Evolutionary conservation across 2,888 invertebrate species (phyloP).

Genomic region (Hirtodrosophila confusa): DNA sequence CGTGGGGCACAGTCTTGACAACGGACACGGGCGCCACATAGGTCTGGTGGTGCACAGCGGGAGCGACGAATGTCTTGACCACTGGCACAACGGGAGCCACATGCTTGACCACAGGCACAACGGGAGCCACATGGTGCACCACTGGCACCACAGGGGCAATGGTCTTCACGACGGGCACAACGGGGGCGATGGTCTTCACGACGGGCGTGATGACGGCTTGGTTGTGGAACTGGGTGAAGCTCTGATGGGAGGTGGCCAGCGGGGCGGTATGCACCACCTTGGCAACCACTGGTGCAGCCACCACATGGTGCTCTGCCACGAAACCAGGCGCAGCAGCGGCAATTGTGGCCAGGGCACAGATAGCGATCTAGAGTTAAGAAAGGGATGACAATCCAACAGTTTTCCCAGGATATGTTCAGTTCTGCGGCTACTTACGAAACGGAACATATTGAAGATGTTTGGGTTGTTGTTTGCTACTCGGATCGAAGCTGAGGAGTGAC

Average conservation of each 20-base stretch:
- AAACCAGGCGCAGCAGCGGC: constrained; percentile 80
- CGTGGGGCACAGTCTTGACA: constrained; percentile 55
- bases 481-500: constrained; percentile 53
- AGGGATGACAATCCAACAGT: neutral
- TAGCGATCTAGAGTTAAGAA: constrained; percentile 49
- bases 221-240: constrained; percentile 85
- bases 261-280: constrained; percentile 83
- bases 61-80: constrained; percentile 31
- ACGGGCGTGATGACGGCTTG: constrained; percentile 83
- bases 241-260: constrained; percentile 86
- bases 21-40: constrained; percentile 38
- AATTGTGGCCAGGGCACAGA: constrained; percentile 80
- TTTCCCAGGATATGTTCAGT: neutral
- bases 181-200: constrained; percentile 47
- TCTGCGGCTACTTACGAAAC: constrained; percentile 78
- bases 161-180: constrained; percentile 41
- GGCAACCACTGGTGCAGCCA: constrained; percentile 78
- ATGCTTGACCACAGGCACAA: constrained; percentile 35
- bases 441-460: constrained; percentile 79
- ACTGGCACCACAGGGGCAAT: constrained; percentile 54
- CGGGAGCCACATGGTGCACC: constrained; percentile 58
- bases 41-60: constrained; percentile 44
- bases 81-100: constrained; percentile 40
- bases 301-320: constrained; percentile 76
- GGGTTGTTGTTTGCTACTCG: constrained; percentile 35